Percentiles rank a stretch among this genome's conserved stretches.
phyloP scores from a whole-genome alignment of 2,797 vertebrate genomes.

The Melanotaenia pygmaea region DNA sequence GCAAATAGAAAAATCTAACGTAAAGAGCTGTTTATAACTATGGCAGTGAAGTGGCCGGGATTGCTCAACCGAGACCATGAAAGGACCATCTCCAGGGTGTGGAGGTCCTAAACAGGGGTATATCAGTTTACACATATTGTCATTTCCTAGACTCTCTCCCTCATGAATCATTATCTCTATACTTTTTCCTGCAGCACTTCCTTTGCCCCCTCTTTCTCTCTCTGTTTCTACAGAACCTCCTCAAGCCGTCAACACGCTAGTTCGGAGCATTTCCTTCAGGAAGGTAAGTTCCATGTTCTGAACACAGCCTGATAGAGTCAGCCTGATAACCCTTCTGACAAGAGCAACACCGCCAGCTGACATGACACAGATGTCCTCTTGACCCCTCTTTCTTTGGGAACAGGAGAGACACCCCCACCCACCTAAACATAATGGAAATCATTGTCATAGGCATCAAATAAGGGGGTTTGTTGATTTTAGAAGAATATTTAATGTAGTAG shows the following conservation, averaged over 20 bases:
- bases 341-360: constrained; percentile 75
- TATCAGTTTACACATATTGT: constrained; percentile 73
- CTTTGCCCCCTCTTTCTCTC: constrained; percentile 22
- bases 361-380: constrained; percentile 81
- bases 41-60: constrained; percentile 19
- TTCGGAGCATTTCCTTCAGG: constrained; percentile 72
- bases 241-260: constrained; percentile 73
- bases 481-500: too few species aligned
- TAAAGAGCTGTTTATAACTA: not conserved
- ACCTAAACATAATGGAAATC: too few species aligned
- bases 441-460: too few species aligned
- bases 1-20: not conserved
- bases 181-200: constrained; percentile 53
- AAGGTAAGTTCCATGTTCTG: constrained; percentile 71
- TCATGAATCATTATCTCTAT: constrained; percentile 36
- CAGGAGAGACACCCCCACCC: constrained; percentile 32
- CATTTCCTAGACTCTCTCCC: constrained; percentile 63
- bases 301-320: constrained; percentile 71
- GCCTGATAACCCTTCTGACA: constrained; percentile 77
- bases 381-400: constrained; percentile 76
- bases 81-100: constrained; percentile 50
- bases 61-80: constrained; percentile 56
- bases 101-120: constrained; percentile 55
- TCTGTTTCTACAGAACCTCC: constrained; percentile 54
- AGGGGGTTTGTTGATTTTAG: too few species aligned